These are phyloP conservation scores for Drosophila setifemur DNA, from an alignment of 1,140 invertebrate genomes.

Conservation along the genomic window DNA sequence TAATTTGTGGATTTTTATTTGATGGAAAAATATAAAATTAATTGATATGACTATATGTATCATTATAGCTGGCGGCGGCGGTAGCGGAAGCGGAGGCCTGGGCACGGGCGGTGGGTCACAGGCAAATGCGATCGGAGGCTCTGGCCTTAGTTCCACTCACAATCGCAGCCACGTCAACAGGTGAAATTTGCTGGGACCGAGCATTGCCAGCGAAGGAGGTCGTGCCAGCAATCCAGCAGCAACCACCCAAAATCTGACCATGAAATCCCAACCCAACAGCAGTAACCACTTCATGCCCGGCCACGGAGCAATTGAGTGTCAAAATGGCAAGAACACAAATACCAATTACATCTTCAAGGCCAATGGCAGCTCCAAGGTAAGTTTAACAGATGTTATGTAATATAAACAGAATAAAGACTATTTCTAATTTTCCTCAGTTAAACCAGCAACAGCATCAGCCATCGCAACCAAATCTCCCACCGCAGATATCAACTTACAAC, in stretches of 20 bases:
- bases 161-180: constrained; percentile 81
- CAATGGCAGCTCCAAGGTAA: constrained; percentile 47
- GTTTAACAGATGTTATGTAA: not conserved
- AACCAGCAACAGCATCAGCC: constrained; percentile 40
- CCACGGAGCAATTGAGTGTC: constrained; percentile 32
- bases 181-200: constrained; percentile 75
- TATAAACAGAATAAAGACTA: too few relatives aligned
- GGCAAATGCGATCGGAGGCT: constrained; percentile 58
- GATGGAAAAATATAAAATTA: not conserved
- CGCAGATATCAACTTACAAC: constrained; percentile 42
- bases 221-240: constrained; percentile 45
- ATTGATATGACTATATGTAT: not conserved
- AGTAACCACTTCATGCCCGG: constrained; percentile 34
- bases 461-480: constrained; percentile 45
- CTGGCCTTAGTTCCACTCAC: constrained; percentile 73
- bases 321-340: constrained; percentile 26
- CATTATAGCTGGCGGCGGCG: constrained; percentile 30
- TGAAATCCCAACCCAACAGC: constrained; percentile 42
- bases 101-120: constrained; percentile 36
- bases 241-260: constrained; percentile 52
- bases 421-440: too few relatives aligned
- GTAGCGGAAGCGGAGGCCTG: constrained; percentile 9
- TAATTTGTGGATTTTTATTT: not conserved
- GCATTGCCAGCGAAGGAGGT: constrained; percentile 38
- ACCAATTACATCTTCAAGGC: constrained; percentile 29